Evolutionary conservation across 2,113 vertebrate species (phyloP), one percentile per base, ranked within the genome.

Genomic region (Noturus placidus): DNA sequence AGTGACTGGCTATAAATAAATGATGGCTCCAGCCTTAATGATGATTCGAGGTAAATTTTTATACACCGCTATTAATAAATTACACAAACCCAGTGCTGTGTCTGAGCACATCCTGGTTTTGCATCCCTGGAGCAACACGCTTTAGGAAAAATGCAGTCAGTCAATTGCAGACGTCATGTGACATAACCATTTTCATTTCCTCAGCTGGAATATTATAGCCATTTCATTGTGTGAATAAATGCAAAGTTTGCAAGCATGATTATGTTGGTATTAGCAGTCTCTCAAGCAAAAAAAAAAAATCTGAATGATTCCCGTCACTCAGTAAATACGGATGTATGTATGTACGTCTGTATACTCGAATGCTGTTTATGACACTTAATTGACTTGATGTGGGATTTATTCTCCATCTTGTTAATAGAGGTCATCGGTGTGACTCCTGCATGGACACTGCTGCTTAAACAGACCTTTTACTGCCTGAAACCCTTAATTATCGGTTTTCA

Each of bases 1-100:
- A 46, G 33, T 59, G 84, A 85, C 25, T 57, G 67, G 50, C 30
- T 54, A 35, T 57, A 85, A 76, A 85, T 85, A 76, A 85, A 57
- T 20, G 52, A 74, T 52, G 9, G 30, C 20, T 30, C 19, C 4
- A 5, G 52, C 0, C 19, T 2, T 59, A 59, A 56, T 20, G 38
- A 70, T 84, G 65, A 70, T 84, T 70, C 15, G 7, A 65, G 82
- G 82, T 69, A 30, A n/a, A 3, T 85, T 74, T 35, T 85, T 54
- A 42, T 42, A 27, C 83, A 17, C 20, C 5, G 46, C 65, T 84
- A 20, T 65, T 33, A 57, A 54, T 52, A 65, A 30, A 6, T 15
- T 30, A 33, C 42, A 76, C 30, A 61, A 5, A 30, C 25, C 54
- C 38, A 54, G 2, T 84, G 19, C 83, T 84, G 52, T 72, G 17